phyloP scores from a whole-genome alignment of 2,113 vertebrate genomes.

The Beaufortia kweichowensis region DNA sequence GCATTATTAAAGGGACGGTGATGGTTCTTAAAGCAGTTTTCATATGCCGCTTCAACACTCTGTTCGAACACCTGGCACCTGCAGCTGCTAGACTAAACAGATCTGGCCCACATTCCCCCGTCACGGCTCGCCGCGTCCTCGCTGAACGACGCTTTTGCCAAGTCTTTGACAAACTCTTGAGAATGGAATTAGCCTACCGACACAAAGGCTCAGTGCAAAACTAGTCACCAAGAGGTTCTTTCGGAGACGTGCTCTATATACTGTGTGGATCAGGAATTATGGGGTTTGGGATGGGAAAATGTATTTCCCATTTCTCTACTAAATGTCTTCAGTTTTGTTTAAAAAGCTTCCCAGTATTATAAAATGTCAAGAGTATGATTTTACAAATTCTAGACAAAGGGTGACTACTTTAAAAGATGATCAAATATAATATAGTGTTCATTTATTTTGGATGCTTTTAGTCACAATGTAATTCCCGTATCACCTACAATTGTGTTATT shows the following conservation, averaged over 20 bases:
- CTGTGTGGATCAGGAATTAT: not conserved
- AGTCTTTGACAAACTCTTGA: conserved; percentile 29
- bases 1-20: conserved; percentile 4
- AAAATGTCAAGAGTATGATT: no score
- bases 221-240: not conserved
- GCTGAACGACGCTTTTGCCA: not conserved
- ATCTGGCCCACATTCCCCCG: conserved; percentile 14
- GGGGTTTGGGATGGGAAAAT: not conserved
- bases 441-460: no score
- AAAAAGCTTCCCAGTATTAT: no score
- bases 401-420: no score
- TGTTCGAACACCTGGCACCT: conserved; percentile 21
- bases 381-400: no score
- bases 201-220: conserved; percentile 20
- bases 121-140: conserved; percentile 21
- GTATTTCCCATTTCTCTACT: not conserved
- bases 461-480: no score
- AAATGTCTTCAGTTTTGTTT: no score
- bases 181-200: conserved; percentile 32
- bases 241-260: not conserved
- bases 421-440: no score
- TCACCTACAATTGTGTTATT: no score
- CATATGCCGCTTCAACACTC: conserved; percentile 9
- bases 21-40: conserved; percentile 20
- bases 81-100: conserved; percentile 33